These are phyloP conservation scores for Sebastes nivosus DNA, from an alignment of 2,797 vertebrate species.

Conservation along the genomic window DNA sequence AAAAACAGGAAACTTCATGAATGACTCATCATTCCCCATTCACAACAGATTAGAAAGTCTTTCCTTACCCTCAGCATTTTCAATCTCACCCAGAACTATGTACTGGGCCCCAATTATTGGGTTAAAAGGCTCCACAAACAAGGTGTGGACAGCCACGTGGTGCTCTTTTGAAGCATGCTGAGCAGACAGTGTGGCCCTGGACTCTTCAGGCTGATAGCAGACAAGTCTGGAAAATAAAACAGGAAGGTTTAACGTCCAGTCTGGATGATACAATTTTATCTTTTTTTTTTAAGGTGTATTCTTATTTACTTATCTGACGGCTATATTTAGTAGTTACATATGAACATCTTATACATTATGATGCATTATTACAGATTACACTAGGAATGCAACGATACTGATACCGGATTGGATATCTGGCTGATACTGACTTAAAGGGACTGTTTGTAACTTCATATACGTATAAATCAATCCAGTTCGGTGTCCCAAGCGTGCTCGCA, in stretches of 20 bases:
- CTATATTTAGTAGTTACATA: background rate
- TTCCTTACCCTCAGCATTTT: constrained; percentile 85
- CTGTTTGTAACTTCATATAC: too few relatives aligned
- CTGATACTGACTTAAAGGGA: too few relatives aligned
- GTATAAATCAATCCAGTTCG: too few relatives aligned
- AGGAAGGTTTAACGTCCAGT: background rate
- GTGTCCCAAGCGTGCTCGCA: too few relatives aligned
- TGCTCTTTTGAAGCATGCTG: constrained; percentile 82
- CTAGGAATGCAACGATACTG: too few relatives aligned
- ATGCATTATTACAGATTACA: background rate
- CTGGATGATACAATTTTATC: background rate
- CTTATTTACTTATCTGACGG: too few relatives aligned
- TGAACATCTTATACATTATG: background rate
- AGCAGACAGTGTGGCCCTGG: constrained; percentile 81
- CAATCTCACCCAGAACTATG: constrained; percentile 88
- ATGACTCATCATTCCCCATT: background rate
- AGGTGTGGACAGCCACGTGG: constrained; percentile 82
- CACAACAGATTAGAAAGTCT: background rate
- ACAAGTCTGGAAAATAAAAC: constrained; percentile 80
- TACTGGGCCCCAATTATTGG: constrained; percentile 89
- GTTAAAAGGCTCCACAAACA: constrained; percentile 92
- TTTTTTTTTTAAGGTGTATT: too few relatives aligned
- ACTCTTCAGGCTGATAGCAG: constrained; percentile 83
- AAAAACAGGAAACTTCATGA: background rate
- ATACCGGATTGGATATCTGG: too few relatives aligned